Conservation (phyloP, 2,888 invertebrate genomes). For the Monopis laevigella region DNA sequence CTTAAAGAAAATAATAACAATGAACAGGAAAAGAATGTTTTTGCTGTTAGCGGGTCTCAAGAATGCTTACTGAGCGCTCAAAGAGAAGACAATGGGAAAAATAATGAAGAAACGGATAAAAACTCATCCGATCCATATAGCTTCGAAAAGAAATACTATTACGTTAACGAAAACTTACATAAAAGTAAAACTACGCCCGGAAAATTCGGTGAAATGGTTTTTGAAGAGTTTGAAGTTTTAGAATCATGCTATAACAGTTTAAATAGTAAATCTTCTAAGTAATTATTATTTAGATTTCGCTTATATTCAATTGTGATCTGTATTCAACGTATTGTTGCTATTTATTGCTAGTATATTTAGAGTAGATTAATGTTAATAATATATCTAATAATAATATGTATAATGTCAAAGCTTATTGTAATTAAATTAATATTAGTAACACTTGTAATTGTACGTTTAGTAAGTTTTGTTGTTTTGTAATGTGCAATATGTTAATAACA, state of each 20-base stretch:
- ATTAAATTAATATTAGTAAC: conserved; percentile 9
- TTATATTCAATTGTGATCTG: conserved; percentile 55
- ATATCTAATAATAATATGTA: too few species aligned
- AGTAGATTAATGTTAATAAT: neutral
- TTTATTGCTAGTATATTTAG: conserved; percentile 47
- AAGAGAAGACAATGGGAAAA: conserved; percentile 2
- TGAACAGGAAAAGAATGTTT: conserved; percentile 1
- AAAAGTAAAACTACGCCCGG: conserved; percentile 65
- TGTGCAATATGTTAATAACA: conserved; percentile 9
- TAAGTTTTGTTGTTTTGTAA: conserved; percentile 4
- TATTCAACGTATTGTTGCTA: conserved; percentile 47
- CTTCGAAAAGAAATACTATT: conserved; percentile 69
- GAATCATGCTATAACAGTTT: conserved; percentile 70
- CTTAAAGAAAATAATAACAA: neutral
- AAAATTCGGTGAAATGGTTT: conserved; percentile 85
- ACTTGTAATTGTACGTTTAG: conserved; percentile 1
- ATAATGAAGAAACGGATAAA: conserved; percentile 27
- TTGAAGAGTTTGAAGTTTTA: conserved; percentile 81
- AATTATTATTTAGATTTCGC: conserved; percentile 33
- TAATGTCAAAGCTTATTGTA: conserved; percentile 1
- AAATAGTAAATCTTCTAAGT: conserved; percentile 60
- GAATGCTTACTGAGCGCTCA: conserved; percentile 20
- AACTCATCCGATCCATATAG: conserved; percentile 34
- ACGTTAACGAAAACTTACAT: conserved; percentile 66
- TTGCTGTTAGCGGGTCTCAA: conserved; percentile 14